Base-by-base conservation (phyloP, 2,113 vertebrate genomes). In the Oncorhynchus masou region DNA sequence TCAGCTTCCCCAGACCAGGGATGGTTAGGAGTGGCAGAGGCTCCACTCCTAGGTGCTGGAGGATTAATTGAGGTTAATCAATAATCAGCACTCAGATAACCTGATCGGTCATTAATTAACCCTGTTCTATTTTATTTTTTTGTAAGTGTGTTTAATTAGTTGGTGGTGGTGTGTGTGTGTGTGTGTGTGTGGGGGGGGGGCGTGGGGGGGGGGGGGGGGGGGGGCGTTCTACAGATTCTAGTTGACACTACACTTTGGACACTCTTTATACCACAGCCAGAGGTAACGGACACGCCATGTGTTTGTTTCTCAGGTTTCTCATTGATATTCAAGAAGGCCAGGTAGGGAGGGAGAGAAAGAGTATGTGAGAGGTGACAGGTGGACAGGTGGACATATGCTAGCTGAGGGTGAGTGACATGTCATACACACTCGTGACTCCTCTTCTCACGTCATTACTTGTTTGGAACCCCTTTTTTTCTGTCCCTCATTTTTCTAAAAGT, bases 271-370 rank as follows among this genome's bases (percentile, higher is more conserved):
- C 48, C 22, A 71, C 12, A 29, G 51, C 70, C 16, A 54, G n/a
- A 57, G 11, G 29, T 60, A 82, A 70, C 51, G 7, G 57, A 31
- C 27, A 31, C 72, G 67, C 39, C 64, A 31, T 75, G 74, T 75
- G 80, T 83, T 79, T 79, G 75, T 75, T 80, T 86, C 82, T 88
- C 78, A 80, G 76, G 85, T 85, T 77, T 72, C 81, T 83, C 79
- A 83, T 84, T 89, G 79, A 90, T 86, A 86, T 86, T 89, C 85
- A 84, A 73, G 75, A 2, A 75, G 73, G 70, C 71, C 25, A 73
- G 62, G 69, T 39, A 39, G 31, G 16, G 67, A 71, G 57, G 70
- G 59, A 80, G 62, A 78, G 80, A 71, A 77, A 82, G 76, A 69
- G 24, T 64, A 82, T 85, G 67, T 62, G 66, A 80, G 62, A 78